Conservation (phyloP, 2,113 vertebrate genomes). For the Puntigrus tetrazona region DNA sequence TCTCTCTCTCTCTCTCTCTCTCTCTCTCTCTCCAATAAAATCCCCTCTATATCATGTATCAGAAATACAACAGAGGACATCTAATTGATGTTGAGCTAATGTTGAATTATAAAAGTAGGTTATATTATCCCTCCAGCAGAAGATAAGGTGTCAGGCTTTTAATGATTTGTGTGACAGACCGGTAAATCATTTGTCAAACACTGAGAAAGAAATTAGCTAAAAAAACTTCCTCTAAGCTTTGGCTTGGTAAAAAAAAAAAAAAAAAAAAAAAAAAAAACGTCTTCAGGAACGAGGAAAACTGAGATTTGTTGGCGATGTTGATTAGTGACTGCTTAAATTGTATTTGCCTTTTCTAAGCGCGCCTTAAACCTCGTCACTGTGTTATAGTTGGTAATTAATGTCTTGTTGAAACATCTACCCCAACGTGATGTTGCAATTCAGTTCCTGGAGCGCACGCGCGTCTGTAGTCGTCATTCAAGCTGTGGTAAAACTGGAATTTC, state of each 20-base stretch:
- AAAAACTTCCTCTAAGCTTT: not conserved
- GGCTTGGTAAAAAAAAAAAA: no score
- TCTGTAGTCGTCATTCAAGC: constrained; percentile 1
- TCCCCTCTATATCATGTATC: not conserved
- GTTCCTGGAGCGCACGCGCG: not conserved
- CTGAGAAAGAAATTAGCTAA: not conserved
- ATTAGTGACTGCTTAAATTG: not conserved
- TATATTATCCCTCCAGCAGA: not conserved
- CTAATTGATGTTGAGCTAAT: not conserved
- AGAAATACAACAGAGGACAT: not conserved
- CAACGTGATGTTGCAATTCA: constrained; percentile 19
- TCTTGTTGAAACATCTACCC: not conserved
- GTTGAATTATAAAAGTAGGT: not conserved
- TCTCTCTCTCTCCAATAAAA: not conserved
- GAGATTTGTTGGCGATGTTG: not conserved
- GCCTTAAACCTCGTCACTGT: not conserved
- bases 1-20: no score
- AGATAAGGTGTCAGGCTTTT: not conserved
- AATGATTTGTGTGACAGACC: not conserved
- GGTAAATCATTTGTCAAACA: not conserved
- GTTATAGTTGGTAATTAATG: not conserved
- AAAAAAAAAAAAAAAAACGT: not conserved
- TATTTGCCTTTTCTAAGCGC: not conserved
- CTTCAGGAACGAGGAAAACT: not conserved
- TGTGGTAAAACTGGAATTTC: constrained; percentile 29